phyloP scores from a whole-genome alignment of 2,888 invertebrate genomes.

The Polymixis lichenea region DNA sequence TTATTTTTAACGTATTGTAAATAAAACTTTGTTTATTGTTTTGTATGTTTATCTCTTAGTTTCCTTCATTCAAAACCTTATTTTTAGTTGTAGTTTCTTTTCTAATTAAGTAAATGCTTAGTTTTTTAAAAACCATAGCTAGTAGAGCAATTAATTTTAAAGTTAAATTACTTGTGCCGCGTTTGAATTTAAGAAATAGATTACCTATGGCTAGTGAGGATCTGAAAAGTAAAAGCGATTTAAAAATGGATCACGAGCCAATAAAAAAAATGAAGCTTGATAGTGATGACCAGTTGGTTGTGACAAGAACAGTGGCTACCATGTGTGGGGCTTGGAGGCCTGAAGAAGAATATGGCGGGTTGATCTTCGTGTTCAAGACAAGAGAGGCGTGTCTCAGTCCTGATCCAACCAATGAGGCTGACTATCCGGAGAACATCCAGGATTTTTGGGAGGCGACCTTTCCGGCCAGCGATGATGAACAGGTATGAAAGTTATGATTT shows the following conservation, averaged over 20 bases:
- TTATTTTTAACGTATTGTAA: slow-evolving; percentile 58
- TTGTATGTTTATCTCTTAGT: slow-evolving; percentile 27
- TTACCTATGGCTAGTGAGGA: slow-evolving; percentile 74
- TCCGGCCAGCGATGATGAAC: slow-evolving; percentile 72
- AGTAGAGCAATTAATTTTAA: slow-evolving; percentile 55
- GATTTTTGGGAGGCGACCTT: slow-evolving; percentile 86
- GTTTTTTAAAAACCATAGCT: slow-evolving; percentile 62
- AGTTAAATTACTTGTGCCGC: slow-evolving; percentile 36
- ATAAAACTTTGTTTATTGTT: slow-evolving; percentile 59
- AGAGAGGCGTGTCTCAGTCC: slow-evolving; percentile 84
- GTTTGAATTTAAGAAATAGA: slow-evolving; percentile 39
- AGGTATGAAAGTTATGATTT: slow-evolving; percentile 71
- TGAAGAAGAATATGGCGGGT: slow-evolving; percentile 86
- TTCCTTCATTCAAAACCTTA: neutral
- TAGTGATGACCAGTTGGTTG: slow-evolving; percentile 16
- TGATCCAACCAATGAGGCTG: slow-evolving; percentile 82
- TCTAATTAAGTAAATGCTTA: slow-evolving; percentile 68
- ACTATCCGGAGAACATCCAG: slow-evolving; percentile 87
- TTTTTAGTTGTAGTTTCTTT: slow-evolving; percentile 8
- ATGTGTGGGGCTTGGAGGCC: slow-evolving; percentile 89
- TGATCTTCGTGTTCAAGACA: slow-evolving; percentile 84
- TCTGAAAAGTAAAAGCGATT: slow-evolving; percentile 74
- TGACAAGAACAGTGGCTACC: slow-evolving; percentile 83
- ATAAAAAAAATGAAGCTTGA: slow-evolving; percentile 76
- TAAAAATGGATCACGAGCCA: slow-evolving; percentile 72